Base-by-base conservation (phyloP, 2,888 invertebrate species). In the Rhagonycha fulva region DNA sequence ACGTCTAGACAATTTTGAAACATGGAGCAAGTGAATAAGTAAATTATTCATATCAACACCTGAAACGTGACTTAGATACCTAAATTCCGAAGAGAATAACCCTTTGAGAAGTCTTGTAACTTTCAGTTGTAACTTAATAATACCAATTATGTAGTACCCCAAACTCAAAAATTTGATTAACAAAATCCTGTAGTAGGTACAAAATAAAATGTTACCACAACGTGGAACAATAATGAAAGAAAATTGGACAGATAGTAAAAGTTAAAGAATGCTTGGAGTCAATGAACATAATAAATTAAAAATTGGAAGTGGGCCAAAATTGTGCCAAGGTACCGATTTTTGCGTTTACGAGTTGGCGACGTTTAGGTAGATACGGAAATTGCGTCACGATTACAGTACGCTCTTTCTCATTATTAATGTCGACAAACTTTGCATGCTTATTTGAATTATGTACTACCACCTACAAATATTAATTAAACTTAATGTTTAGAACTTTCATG, bases 381-480 rank as follows among this genome's bases (percentile, higher is more conserved):
- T 68, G 72, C 72, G 68, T 62, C 72, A 72, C 61, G 68, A 67
- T 30, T 67, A 62, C 68, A 30, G 68, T 68, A 66, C 63, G 63
- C 63, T 66, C 14, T 66, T 19, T 66, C 62, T 62, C 47, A 62
- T 72, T 72, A 72, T 72, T 72, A 72, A 72, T 68, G 72, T 63
- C 30, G 32, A 68, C 30, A 68, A 72, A 72, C 72, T 72, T 68
- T 68, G 68, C 68, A 68, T 61, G 68, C 61, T 61, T 72, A 72
- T 72, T 68, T 72, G 72, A 72, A 68, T 72, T 72, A 72, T 72
- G 60, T 68, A 61, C 72, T 72, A 28, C 28, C 67, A 32, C 72
- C 60, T 60, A 72, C 68, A 67, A 68, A n/a, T 68, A 26, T 72
- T 72, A 72, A 72, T 72, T 72, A 68, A 68, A 68, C 62, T 72